Conservation (phyloP, 2,113 vertebrate species). For the Myodes glareolus region DNA sequence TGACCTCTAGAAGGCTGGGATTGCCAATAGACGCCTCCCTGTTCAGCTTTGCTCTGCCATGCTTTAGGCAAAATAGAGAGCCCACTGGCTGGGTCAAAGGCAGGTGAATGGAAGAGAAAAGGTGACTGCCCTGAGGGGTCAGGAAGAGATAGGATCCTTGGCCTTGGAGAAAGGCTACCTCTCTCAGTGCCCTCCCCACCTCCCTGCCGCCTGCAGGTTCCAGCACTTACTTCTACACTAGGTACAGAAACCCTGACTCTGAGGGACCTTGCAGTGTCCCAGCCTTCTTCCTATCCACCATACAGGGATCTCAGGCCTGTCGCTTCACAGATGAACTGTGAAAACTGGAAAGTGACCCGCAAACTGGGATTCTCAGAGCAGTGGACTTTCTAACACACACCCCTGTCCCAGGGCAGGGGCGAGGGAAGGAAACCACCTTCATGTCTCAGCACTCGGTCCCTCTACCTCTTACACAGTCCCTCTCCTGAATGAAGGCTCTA, state of each 20-base stretch:
- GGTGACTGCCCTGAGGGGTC: background rate
- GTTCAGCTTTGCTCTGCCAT: background rate
- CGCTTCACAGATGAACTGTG: background rate
- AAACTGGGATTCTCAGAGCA: background rate
- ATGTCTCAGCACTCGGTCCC: background rate
- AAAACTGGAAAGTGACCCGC: background rate
- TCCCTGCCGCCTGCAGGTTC: no score
- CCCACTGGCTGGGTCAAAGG: background rate
- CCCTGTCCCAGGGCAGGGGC: background rate
- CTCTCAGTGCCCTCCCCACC: no score
- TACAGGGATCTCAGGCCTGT: background rate
- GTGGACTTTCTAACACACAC: background rate
- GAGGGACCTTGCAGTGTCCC: background rate
- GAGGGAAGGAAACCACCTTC: background rate
- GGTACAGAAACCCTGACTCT: background rate
- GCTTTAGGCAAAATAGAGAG: background rate
- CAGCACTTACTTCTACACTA: background rate
- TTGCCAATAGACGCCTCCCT: no score
- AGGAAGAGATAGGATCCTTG: background rate
- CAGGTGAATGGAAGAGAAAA: background rate
- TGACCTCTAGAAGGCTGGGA: background rate
- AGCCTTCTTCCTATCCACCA: background rate
- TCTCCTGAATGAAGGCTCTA: background rate
- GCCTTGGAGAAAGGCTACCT: background rate
- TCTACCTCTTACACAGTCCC: background rate